Conservation (phyloP, 2,888 invertebrate species). For the Leucozona laternaria region DNA sequence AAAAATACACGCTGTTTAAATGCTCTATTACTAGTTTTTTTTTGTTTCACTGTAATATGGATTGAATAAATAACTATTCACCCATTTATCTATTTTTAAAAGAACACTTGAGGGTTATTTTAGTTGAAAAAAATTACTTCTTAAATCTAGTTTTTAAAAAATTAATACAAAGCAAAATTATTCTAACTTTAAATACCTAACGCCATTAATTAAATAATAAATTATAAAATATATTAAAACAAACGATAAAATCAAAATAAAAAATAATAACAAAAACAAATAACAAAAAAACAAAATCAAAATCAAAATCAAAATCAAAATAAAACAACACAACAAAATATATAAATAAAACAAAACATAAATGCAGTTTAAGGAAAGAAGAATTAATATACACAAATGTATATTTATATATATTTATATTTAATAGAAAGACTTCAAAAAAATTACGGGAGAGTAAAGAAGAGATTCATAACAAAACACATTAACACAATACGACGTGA, state of each 20-base stretch:
- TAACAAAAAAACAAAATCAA: slow-evolving; percentile 33
- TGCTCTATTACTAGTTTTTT: slow-evolving; percentile 55
- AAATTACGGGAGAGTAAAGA: slow-evolving; percentile 75
- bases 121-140: slow-evolving; percentile 5
- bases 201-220: slow-evolving; percentile 40
- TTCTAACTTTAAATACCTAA: slow-evolving; percentile 41
- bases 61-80: slow-evolving; percentile 26
- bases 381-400: slow-evolving; percentile 72
- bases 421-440: slow-evolving; percentile 74
- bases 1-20: slow-evolving; percentile 45
- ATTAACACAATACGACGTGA: slow-evolving; percentile 76
- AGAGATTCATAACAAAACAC: slow-evolving; percentile 76
- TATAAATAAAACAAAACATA: slow-evolving; percentile 65
- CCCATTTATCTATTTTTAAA: slow-evolving; percentile 31
- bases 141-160: slow-evolving; percentile 33
- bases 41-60: slow-evolving; percentile 39
- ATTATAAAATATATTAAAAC: slow-evolving; percentile 58
- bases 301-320: slow-evolving; percentile 50
- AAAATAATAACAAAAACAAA: slow-evolving; percentile 27
- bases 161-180: slow-evolving; percentile 37
- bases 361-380: slow-evolving; percentile 74
- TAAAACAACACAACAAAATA: slow-evolving; percentile 49
- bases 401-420: slow-evolving; percentile 71
- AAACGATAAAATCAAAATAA: slow-evolving; percentile 39
- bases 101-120: slow-evolving; percentile 25